A percentile compares a stretch with the other conserved stretches of the same genome.
phyloP scores from a whole-genome alignment of 2,888 invertebrate genomes.

The Acronicta alni region DNA sequence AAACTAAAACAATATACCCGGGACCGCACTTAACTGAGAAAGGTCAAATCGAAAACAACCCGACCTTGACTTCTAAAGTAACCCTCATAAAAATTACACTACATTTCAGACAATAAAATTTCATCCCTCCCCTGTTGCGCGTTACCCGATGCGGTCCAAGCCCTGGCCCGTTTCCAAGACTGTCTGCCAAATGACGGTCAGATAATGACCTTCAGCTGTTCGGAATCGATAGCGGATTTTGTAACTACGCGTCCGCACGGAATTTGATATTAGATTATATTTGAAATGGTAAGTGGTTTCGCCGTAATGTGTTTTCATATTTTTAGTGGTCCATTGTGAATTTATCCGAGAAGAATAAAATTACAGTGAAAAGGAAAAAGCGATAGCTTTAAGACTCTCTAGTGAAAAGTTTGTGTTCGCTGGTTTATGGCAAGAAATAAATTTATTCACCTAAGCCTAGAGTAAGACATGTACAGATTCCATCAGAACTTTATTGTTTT shows the following conservation, averaged over 20 bases:
- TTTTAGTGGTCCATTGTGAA: constrained; percentile 24
- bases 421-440: too few species aligned
- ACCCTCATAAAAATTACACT: constrained; percentile 51
- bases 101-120: constrained; percentile 49
- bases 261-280: constrained; percentile 43
- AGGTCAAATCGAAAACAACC: constrained; percentile 27
- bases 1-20: constrained; percentile 38
- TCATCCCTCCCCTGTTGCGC: constrained; percentile 48
- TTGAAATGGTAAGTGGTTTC: constrained; percentile 37
- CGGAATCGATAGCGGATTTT: constrained; percentile 60
- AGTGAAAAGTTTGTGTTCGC: too few species aligned
- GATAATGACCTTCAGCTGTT: constrained; percentile 63
- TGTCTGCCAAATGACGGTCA: constrained; percentile 64
- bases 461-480: too few species aligned
- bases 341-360: constrained; percentile 4
- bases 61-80: constrained; percentile 43
- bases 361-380: too few species aligned
- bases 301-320: constrained; percentile 39
- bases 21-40: constrained; percentile 34
- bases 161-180: constrained; percentile 62
- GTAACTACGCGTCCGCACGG: constrained; percentile 37
- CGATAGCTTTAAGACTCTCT: too few species aligned
- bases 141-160: constrained; percentile 40
- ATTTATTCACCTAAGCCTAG: too few species aligned
- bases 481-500: too few species aligned